These are phyloP conservation scores for Mamestra brassicae DNA, from an alignment of 2,888 invertebrate species.

Conservation along the genomic window DNA sequence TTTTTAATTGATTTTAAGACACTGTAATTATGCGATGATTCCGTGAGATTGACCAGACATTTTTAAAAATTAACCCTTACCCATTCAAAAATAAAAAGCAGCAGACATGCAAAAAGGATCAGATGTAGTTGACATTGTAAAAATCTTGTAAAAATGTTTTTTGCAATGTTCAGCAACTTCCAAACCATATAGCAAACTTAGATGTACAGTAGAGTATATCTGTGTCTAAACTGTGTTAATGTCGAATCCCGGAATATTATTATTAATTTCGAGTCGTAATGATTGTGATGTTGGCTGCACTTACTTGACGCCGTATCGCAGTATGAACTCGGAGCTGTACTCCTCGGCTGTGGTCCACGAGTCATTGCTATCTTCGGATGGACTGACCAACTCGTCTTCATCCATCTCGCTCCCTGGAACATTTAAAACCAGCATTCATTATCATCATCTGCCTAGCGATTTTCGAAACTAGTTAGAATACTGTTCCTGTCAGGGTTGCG, in stretches of 20 bases:
- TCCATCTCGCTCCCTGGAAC: slow-evolving; percentile 93
- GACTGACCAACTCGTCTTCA: slow-evolving; percentile 93
- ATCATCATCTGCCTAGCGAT: background rate
- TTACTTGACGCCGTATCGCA: slow-evolving; percentile 93
- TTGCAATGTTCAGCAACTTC: background rate
- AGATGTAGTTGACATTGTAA: too few relatives aligned
- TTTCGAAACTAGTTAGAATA: background rate
- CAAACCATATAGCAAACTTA: background rate
- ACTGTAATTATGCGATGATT: background rate
- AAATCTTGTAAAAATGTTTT: background rate
- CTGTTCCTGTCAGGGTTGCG: too few relatives aligned
- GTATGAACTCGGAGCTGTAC: slow-evolving; percentile 94
- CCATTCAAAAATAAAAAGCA: slow-evolving; percentile 5
- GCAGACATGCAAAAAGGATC: background rate
- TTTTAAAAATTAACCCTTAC: background rate
- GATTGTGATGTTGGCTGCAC: slow-evolving; percentile 51
- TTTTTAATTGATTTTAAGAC: slow-evolving; percentile 4
- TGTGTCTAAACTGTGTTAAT: background rate
- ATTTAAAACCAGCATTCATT: slow-evolving; percentile 8
- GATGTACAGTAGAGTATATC: background rate
- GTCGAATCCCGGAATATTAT: background rate
- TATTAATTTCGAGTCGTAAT: background rate
- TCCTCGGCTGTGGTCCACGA: slow-evolving; percentile 95
- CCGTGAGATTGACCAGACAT: background rate
- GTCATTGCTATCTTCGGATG: slow-evolving; percentile 95